A percentile compares a stretch with the other conserved stretches of the same genome.
These are phyloP conservation scores for Parazoanthus atlanticus DNA, from an alignment of 92 coral and sea anemone species.

Conservation along the genomic window DNA sequence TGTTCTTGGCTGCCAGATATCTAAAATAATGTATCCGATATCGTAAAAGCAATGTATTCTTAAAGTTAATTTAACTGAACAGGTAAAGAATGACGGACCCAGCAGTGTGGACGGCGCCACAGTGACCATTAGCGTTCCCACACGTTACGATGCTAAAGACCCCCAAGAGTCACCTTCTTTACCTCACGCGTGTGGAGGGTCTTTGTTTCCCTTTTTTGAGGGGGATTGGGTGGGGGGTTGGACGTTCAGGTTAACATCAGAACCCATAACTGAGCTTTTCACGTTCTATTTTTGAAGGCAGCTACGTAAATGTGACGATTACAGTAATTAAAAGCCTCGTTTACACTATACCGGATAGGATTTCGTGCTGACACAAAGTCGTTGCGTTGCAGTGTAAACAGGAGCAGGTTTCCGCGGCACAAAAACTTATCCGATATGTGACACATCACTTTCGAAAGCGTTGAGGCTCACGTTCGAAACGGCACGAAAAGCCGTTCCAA, in stretches of 20 bases:
- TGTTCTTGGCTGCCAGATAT: background rate
- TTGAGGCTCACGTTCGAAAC: no score
- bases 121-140: conserved; percentile 22
- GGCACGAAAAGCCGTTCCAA: no score
- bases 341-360: no score
- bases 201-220: background rate
- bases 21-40: background rate
- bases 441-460: no score
- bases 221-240: background rate
- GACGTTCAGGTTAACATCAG: background rate
- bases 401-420: no score
- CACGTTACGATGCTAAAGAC: conserved; percentile 3
- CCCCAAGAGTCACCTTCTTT: background rate
- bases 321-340: no score
- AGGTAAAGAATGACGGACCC: conserved; percentile 36
- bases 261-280: background rate
- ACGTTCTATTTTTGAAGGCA: no score
- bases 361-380: no score
- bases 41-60: background rate
- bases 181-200: conserved; percentile 24
- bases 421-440: no score
- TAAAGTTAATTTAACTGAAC: background rate
- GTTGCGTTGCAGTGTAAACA: no score
- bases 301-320: no score
- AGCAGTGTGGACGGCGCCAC: conserved; percentile 32